Evolutionary conservation across 2,888 invertebrate genomes (phyloP).

Genomic region (Strigamia transsilvanica): DNA sequence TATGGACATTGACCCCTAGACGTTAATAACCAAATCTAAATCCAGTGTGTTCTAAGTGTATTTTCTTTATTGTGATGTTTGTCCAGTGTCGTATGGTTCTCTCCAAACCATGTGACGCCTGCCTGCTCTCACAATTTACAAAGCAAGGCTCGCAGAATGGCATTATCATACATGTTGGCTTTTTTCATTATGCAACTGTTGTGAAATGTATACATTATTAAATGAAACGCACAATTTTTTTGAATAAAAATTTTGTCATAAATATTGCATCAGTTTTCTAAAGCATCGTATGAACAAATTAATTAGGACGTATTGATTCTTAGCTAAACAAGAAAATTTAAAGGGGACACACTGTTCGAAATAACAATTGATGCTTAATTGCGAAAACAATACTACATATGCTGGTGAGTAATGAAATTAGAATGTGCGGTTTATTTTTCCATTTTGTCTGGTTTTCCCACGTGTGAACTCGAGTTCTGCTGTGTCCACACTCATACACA

Average conservation of each 20-base stretch:
- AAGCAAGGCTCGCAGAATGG: neutral
- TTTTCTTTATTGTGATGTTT: no score
- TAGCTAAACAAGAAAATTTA: neutral
- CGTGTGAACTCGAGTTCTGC: slow-evolving; percentile 25
- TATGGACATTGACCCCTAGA: no score
- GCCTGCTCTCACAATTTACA: no score
- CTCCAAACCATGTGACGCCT: no score
- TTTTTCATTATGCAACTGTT: no score
- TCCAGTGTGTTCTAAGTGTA: no score
- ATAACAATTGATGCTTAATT: slow-evolving; percentile 16
- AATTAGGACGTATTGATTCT: neutral
- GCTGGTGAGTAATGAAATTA: slow-evolving; percentile 7
- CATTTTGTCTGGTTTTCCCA: slow-evolving; percentile 27
- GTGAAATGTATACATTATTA: neutral
- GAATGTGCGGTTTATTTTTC: slow-evolving; percentile 36
- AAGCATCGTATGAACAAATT: neutral
- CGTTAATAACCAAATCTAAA: no score
- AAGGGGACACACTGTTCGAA: neutral
- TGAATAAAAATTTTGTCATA: no score
- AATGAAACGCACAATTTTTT: neutral
- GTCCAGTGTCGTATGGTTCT: no score
- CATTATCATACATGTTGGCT: neutral
- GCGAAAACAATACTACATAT: neutral
- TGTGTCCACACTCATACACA: slow-evolving; percentile 36
- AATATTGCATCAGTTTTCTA: neutral